These are phyloP conservation scores for Salpingus planirostris DNA, from an alignment of 2,888 invertebrate species.

Conservation along the genomic window DNA sequence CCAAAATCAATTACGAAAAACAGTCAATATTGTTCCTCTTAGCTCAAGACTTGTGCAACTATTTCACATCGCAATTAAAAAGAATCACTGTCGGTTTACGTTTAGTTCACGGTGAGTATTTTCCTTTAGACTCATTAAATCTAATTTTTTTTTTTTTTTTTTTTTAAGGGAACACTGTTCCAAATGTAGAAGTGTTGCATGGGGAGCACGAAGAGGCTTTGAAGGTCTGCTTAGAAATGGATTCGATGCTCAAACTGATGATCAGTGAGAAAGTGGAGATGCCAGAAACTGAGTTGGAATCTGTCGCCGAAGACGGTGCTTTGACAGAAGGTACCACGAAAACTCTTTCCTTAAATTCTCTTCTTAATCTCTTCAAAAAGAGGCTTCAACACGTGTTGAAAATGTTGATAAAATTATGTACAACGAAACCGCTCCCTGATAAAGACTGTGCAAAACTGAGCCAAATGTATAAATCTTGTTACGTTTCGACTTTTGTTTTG, in stretches of 20 bases:
- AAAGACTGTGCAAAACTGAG: constrained; percentile 30
- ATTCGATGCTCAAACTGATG: constrained; percentile 29
- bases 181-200: constrained; percentile 34
- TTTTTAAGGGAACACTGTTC: constrained; percentile 27
- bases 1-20: constrained; percentile 62
- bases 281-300: constrained; percentile 22
- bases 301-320: constrained; percentile 13
- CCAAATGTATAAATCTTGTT: constrained; percentile 32
- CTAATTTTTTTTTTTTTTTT: too few species aligned
- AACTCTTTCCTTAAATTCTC: constrained; percentile 28
- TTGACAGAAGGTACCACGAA: constrained; percentile 32
- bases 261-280: constrained; percentile 32
- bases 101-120: constrained; percentile 34
- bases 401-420: constrained; percentile 53
- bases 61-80: constrained; percentile 63
- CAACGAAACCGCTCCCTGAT: constrained; percentile 35
- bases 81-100: constrained; percentile 66
- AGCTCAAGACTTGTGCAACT: constrained; percentile 59
- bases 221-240: constrained; percentile 32
- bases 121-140: too few species aligned
- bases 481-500: constrained; percentile 30
- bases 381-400: constrained; percentile 59
- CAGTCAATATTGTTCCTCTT: constrained; percentile 56
- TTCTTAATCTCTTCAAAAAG: constrained; percentile 36
- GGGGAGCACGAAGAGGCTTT: constrained; percentile 35